Percentiles rank a stretch among this genome's conserved stretches.
Evolutionary conservation across 2,888 invertebrate genomes (phyloP).

Genomic region (Fissipunctia ypsillon): DNA sequence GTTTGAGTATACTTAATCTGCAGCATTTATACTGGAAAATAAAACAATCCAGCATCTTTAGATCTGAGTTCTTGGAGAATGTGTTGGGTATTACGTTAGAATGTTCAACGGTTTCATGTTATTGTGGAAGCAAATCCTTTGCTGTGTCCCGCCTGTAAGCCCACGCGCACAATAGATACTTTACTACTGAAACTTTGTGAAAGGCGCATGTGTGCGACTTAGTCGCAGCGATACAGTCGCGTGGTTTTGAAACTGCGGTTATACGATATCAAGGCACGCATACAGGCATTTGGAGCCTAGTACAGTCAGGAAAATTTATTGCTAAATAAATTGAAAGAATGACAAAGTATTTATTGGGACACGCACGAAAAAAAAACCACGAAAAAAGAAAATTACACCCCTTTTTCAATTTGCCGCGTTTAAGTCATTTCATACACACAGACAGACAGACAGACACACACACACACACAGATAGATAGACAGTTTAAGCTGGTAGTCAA

Average conservation of each 20-base stretch:
- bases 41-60: slow-evolving; percentile 37
- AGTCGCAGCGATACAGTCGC: neutral
- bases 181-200: slow-evolving; percentile 22
- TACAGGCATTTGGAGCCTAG: neutral
- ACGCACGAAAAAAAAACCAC: neutral
- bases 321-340: neutral
- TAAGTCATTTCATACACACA: no score
- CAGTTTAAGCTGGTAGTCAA: no score
- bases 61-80: slow-evolving; percentile 7
- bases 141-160: slow-evolving; percentile 44
- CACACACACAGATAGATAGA: no score
- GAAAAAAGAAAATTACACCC: no score
- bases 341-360: neutral
- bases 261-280: neutral
- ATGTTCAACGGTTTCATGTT: slow-evolving; percentile 61
- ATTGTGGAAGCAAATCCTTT: slow-evolving; percentile 64
- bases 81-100: slow-evolving; percentile 62
- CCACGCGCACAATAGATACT: slow-evolving; percentile 45
- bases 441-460: no score
- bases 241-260: neutral
- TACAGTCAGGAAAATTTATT: neutral
- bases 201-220: slow-evolving; percentile 4
- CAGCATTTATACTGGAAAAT: neutral
- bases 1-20: neutral
- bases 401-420: no score